Evolutionary conservation across 2,113 vertebrate species (phyloP).

Genomic region (Sceloporus undulatus): DNA sequence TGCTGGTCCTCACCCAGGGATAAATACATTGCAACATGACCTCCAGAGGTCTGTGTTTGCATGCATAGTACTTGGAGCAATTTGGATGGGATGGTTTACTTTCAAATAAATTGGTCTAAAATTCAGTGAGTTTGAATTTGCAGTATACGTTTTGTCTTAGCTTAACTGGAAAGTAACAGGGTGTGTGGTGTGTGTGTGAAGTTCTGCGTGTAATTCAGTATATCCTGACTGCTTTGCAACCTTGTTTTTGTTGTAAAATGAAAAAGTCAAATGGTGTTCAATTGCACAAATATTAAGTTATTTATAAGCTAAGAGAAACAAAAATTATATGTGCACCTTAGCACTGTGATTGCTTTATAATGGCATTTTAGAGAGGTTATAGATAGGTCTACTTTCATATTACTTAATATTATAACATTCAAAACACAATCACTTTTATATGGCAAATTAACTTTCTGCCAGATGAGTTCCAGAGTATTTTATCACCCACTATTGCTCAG

Average conservation of each 20-base stretch:
- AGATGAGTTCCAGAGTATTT: neutral
- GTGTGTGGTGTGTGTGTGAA: no score
- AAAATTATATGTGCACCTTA: neutral
- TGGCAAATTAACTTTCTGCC: constrained; percentile 18
- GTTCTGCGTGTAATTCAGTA: neutral
- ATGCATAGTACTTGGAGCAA: no score
- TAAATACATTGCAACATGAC: no score
- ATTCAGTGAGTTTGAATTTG: neutral
- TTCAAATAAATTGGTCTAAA: neutral
- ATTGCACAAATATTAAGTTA: neutral
- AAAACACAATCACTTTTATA: constrained; percentile 29
- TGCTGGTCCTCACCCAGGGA: no score
- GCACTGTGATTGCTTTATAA: neutral
- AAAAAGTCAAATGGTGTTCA: neutral
- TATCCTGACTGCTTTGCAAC: no score
- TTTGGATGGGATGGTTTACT: neutral
- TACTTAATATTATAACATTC: neutral
- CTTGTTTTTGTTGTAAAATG: neutral
- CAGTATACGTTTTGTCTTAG: neutral
- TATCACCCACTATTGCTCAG: neutral
- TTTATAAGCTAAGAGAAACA: neutral
- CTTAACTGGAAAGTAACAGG: neutral
- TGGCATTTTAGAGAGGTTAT: neutral
- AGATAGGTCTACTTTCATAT: neutral
- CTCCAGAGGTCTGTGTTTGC: no score